Conservation (phyloP, 1,140 invertebrate species). For the Psix sp. region DNA sequence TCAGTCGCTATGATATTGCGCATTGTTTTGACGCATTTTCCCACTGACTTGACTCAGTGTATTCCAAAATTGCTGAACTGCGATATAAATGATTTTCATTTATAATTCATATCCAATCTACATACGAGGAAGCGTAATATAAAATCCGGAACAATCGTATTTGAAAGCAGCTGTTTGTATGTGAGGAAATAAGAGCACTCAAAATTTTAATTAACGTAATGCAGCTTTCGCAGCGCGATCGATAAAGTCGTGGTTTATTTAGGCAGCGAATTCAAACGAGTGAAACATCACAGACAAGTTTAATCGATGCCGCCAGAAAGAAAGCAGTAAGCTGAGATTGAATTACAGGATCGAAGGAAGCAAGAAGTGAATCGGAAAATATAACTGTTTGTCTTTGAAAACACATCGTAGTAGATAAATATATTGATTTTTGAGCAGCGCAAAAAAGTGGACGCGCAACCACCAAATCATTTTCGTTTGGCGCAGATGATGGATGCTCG, state of each 20-base stretch:
- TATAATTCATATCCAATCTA: constrained; percentile 45
- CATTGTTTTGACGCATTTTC: no score
- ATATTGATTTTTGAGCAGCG: no score
- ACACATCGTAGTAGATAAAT: no score
- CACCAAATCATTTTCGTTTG: no score
- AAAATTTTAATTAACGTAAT: constrained; percentile 61
- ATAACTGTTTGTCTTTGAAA: constrained; percentile 12
- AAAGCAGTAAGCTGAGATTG: constrained; percentile 32
- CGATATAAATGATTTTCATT: constrained; percentile 47
- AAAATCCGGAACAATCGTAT: constrained; percentile 35
- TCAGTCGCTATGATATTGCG: no score
- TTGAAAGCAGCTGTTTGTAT: constrained; percentile 37
- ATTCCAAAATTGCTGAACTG: constrained; percentile 16
- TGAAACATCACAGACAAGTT: constrained; percentile 51
- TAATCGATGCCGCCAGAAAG: constrained; percentile 39
- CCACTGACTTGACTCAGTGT: constrained; percentile 6
- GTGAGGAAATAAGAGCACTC: constrained; percentile 32
- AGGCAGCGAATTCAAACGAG: constrained; percentile 48
- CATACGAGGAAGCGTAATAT: constrained; percentile 41
- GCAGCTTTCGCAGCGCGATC: constrained; percentile 43
- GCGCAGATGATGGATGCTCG: no score
- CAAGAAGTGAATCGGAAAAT: constrained; percentile 11
- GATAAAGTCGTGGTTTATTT: constrained; percentile 57
- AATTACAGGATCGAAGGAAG: constrained; percentile 38
- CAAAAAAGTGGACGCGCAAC: no score